Conservation (phyloP, 2,888 invertebrate species). For the Leistus spinibarbis region DNA sequence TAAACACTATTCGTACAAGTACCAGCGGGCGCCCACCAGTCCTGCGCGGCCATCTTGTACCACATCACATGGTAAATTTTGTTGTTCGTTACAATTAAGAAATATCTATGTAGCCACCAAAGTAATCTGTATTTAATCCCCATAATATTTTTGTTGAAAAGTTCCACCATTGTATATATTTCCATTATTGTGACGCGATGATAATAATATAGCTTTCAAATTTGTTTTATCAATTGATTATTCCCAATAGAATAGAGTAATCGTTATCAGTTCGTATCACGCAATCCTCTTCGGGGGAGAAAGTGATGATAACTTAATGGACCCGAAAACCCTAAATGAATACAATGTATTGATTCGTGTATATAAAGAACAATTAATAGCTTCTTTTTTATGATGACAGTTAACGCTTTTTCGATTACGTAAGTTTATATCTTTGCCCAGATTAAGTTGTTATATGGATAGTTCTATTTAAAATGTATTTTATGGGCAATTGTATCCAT, state of each 20-base stretch:
- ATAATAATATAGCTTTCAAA: not conserved
- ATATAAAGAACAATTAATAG: not conserved
- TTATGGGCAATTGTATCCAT: no score
- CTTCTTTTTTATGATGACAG: not conserved
- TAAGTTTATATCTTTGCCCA: not conserved
- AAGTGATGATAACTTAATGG: not conserved
- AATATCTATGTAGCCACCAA: no score
- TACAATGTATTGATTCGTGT: not conserved
- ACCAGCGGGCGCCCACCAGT: slow-evolving; percentile 64
- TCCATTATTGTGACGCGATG: not conserved
- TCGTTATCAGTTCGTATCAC: not conserved
- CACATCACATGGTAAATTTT: slow-evolving; percentile 16
- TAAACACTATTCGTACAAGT: slow-evolving; percentile 61
- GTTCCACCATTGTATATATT: not conserved
- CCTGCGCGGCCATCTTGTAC: slow-evolving; percentile 50
- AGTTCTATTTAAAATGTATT: no score
- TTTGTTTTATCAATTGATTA: not conserved
- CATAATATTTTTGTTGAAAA: no score
- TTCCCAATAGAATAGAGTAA: not conserved
- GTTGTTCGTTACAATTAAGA: no score
- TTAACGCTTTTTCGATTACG: not conserved
- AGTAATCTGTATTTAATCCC: no score
- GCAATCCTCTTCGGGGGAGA: not conserved
- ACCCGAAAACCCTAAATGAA: not conserved
- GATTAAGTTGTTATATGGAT: no score